Evolutionary conservation across 2,888 invertebrate genomes (phyloP), one percentile per base, ranked within the genome.

Genomic region (Ferrisia virgata): DNA sequence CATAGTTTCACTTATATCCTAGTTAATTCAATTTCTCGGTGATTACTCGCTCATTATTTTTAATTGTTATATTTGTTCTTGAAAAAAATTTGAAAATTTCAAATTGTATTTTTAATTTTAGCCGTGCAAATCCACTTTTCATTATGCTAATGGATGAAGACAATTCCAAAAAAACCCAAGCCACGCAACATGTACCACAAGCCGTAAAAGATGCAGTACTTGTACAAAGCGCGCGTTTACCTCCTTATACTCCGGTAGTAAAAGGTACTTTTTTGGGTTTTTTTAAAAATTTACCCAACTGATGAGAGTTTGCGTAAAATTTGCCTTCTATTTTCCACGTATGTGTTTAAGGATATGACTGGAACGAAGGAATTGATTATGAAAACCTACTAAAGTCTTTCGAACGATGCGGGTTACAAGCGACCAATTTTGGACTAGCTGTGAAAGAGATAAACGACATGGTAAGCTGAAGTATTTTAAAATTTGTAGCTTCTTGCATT

Each of bases 371-470:
- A 76, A 89, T 97, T 8, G 92, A 99, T 89, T 97, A 97, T 88
- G 92, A 94, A 86, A 92, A 93, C 87, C 89, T 99, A 84, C 91
- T 99, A 69, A 91, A 94, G 86, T 93, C 94, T 36, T 99, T 94
- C 88, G 88, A 91, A 39, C 90, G 91, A 85, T 94, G 94, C 25
- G 99, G 99, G n/a, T 99, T 99, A 89, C 99, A 99, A 91, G 98
- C 99, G 0, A 97, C 98, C 0, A 97, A 94, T 90, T 95, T 99
- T 88, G 98, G 96, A 0, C 90, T 93, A 87, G 97, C 98, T 0
- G 93, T 99, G 0, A 91, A 93, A 82, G 98, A 98, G 91, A 94
- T 98, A 85, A 94, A 96, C 87, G 94, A 93, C 91, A 99, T 99
- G 98, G 93, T 92, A 89, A 87, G 87, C 6, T 8, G 9, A 31